Evolutionary conservation across 2,113 vertebrate species (phyloP).

Genomic region (Notiomystis cincta): DNA sequence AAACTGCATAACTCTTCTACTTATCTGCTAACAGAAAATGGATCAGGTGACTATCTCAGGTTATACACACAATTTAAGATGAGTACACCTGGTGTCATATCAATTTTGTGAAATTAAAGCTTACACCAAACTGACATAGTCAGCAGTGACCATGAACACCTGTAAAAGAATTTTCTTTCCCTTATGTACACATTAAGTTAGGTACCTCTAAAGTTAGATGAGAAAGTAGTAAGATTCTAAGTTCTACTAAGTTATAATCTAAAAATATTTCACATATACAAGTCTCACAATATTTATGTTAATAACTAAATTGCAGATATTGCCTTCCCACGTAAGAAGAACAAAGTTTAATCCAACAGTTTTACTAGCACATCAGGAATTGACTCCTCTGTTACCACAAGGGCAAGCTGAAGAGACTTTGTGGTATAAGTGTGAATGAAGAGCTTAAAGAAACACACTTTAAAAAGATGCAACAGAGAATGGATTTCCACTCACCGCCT

Average conservation of each 20-base stretch:
- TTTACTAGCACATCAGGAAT: background rate
- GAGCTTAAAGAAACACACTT: background rate
- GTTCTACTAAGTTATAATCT: background rate
- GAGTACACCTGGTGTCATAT: background rate
- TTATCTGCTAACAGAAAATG: background rate
- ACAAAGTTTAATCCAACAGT: background rate
- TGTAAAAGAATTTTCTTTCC: background rate
- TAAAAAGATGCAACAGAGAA: background rate
- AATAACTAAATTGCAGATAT: background rate
- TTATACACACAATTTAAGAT: background rate
- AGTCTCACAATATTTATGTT: background rate
- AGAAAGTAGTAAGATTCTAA: too few relatives aligned
- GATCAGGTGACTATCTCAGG: background rate
- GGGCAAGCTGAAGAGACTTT: background rate
- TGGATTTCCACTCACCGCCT: slow-evolving; percentile 79
- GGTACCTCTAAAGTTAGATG: background rate
- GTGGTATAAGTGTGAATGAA: background rate
- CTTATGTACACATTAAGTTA: background rate
- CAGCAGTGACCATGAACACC: background rate
- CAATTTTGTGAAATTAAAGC: background rate
- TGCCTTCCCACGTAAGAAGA: background rate
- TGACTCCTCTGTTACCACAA: background rate
- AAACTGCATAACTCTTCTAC: background rate
- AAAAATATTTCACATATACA: background rate
- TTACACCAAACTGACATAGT: background rate